phyloP scores from a whole-genome alignment of 2,888 invertebrate species.

The Machimus rusticus region DNA sequence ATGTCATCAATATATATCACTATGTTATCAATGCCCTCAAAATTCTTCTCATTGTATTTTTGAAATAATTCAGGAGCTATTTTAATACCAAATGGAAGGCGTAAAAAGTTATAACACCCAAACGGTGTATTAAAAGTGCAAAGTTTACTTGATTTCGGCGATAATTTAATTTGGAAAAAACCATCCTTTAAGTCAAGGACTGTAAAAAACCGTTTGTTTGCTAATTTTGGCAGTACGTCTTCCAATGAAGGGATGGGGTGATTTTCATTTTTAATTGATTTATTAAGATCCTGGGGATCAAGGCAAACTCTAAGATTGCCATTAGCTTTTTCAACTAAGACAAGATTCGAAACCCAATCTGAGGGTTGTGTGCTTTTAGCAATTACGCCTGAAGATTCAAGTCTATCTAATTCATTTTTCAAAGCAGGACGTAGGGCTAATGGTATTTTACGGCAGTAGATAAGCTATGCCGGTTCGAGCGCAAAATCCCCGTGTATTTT shows the following conservation, averaged over 20 bases:
- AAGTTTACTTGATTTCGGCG: conserved; percentile 33
- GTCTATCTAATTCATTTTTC: not conserved
- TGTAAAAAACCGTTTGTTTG: conserved; percentile 32
- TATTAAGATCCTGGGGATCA: conserved; percentile 34
- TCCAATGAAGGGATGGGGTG: no score
- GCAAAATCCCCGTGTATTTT: no score
- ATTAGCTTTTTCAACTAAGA: not conserved
- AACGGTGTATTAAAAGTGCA: conserved; percentile 35
- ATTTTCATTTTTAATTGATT: not conserved
- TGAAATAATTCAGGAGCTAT: conserved; percentile 50
- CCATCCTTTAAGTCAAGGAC: conserved; percentile 45
- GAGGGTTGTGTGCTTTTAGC: conserved; percentile 8
- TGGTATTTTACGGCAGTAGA: conserved; percentile 13
- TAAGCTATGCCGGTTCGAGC: no score
- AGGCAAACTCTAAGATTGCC: conserved; percentile 34
- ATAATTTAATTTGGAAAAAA: conserved; percentile 45
- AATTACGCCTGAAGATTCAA: conserved; percentile 1
- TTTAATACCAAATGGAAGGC: conserved; percentile 49
- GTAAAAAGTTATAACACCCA: not conserved
- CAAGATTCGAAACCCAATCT: conserved; percentile 41
- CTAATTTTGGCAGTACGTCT: no score
- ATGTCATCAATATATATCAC: conserved; percentile 36
- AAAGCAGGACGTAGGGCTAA: not conserved
- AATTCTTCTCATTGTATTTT: conserved; percentile 23
- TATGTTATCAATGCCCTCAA: not conserved